These are phyloP conservation scores for Colletes latitarsis DNA, from an alignment of 1,140 invertebrate species.

Conservation along the genomic window DNA sequence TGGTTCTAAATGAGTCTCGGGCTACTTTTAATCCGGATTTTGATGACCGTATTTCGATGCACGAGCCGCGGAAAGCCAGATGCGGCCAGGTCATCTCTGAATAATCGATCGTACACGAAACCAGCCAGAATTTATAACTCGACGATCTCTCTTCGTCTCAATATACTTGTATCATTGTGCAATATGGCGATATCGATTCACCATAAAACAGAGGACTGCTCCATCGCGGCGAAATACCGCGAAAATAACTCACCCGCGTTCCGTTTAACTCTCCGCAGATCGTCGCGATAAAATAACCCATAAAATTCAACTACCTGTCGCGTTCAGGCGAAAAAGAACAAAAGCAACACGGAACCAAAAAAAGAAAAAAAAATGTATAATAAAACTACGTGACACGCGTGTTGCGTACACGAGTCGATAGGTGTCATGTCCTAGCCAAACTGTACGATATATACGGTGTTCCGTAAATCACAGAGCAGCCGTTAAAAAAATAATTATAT, in stretches of 20 bases:
- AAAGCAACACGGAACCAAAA: slow-evolving; percentile 24
- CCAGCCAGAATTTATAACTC: slow-evolving; percentile 33
- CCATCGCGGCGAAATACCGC: slow-evolving; percentile 24
- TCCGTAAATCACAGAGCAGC: neutral
- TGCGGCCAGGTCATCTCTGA: slow-evolving; percentile 30
- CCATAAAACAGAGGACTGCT: slow-evolving; percentile 39
- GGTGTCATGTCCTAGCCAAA: slow-evolving; percentile 25
- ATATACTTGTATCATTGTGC: slow-evolving; percentile 39
- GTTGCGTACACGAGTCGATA: slow-evolving; percentile 25
- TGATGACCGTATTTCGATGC: neutral
- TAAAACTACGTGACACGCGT: slow-evolving; percentile 25
- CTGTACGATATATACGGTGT: slow-evolving; percentile 12
- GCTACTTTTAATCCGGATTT: slow-evolving; percentile 9
- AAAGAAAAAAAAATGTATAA: neutral
- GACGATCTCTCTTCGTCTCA: slow-evolving; percentile 31
- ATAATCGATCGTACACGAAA: slow-evolving; percentile 28
- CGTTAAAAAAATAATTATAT: no score
- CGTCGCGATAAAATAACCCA: slow-evolving; percentile 43
- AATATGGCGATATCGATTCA: slow-evolving; percentile 41
- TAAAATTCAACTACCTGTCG: slow-evolving; percentile 52
- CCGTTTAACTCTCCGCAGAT: slow-evolving; percentile 45
- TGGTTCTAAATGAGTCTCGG: neutral
- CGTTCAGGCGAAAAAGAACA: neutral
- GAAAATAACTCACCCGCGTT: slow-evolving; percentile 46
- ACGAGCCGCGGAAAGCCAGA: neutral